Conservation (phyloP, 1,140 invertebrate species). For the Drosophila kepulauana region DNA sequence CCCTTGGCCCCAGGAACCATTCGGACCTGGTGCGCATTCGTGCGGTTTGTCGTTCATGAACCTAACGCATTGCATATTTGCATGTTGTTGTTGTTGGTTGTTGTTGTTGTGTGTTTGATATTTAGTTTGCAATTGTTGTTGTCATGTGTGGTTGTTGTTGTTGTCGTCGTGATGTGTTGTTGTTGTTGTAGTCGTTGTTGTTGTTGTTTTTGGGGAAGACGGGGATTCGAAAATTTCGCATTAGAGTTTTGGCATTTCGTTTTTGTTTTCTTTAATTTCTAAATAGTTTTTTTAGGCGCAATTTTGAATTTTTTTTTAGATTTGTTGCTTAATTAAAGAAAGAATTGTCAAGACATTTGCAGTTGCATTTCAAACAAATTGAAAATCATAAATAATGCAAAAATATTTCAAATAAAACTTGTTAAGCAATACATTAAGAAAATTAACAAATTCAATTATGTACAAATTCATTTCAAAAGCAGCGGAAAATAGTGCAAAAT, state of each 20-base stretch:
- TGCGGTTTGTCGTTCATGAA: slow-evolving; percentile 96
- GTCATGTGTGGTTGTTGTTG: slow-evolving; percentile 37
- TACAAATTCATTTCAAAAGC: slow-evolving; percentile 46
- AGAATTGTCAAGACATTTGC: slow-evolving; percentile 20
- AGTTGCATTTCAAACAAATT: slow-evolving; percentile 31
- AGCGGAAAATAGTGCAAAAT: slow-evolving; percentile 55
- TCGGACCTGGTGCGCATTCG: slow-evolving; percentile 96
- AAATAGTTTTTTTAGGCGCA: background rate
- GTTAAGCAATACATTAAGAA: slow-evolving; percentile 32
- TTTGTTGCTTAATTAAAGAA: slow-evolving; percentile 16
- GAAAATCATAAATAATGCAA: slow-evolving; percentile 45
- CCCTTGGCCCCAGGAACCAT: slow-evolving; percentile 93
- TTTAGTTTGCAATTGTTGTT: slow-evolving; percentile 39
- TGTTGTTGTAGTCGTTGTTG: slow-evolving; percentile 52
- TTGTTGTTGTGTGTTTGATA: slow-evolving; percentile 10
- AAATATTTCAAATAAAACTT: slow-evolving; percentile 28
- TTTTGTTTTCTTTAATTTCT: slow-evolving; percentile 43
- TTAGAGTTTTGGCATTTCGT: slow-evolving; percentile 72
- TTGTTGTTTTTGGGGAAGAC: slow-evolving; percentile 54
- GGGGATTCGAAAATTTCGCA: slow-evolving; percentile 81
- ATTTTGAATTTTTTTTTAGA: slow-evolving; percentile 38
- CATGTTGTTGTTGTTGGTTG: slow-evolving; percentile 38
- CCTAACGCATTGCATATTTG: slow-evolving; percentile 86
- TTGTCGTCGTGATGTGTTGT: slow-evolving; percentile 51
- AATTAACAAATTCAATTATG: slow-evolving; percentile 38